A percentile compares a stretch with the other conserved stretches of the same genome.
These are phyloP conservation scores for Oikopleura dioica DNA, from an alignment of 23 tunicate genomes.

Conservation along the genomic window DNA sequence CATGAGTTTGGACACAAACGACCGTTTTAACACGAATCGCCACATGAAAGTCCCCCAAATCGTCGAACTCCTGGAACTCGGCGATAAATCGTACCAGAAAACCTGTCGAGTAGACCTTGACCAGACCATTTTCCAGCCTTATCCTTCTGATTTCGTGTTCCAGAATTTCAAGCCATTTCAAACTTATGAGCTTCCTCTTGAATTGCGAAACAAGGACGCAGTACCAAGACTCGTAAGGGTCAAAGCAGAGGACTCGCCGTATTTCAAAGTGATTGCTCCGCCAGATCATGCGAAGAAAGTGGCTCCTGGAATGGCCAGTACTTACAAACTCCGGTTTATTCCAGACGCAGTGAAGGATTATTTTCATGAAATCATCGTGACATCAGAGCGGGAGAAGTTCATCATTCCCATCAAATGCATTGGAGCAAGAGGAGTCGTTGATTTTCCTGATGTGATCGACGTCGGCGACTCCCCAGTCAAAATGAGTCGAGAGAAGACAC, in stretches of 20 bases:
- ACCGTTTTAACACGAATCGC: neutral
- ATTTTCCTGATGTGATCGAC: constrained; percentile 72
- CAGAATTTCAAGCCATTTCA: constrained; percentile 76
- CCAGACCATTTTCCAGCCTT: constrained; percentile 93
- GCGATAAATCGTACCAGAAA: neutral
- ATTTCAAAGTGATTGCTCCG: constrained; percentile 73
- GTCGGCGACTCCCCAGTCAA: constrained; percentile 72
- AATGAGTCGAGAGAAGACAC: constrained; percentile 28
- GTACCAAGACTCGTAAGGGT: constrained; percentile 88
- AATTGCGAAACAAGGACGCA: constrained; percentile 61
- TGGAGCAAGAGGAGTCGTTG: constrained; percentile 76
- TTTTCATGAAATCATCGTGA: constrained; percentile 66
- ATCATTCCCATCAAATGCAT: constrained; percentile 47
- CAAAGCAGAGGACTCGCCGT: constrained; percentile 60
- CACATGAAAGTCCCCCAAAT: neutral
- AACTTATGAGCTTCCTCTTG: constrained; percentile 61
- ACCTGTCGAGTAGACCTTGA: constrained; percentile 38
- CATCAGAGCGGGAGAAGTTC: constrained; percentile 87
- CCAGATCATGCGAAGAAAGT: constrained; percentile 25
- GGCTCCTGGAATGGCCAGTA: constrained; percentile 93
- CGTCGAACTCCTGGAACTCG: neutral
- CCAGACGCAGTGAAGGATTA: constrained; percentile 91
- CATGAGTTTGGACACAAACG: neutral
- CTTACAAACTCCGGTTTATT: constrained; percentile 47
- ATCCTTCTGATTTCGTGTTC: constrained; percentile 80